phyloP scores from a whole-genome alignment of 1,140 invertebrate species.

The Platyscapa corneri region DNA sequence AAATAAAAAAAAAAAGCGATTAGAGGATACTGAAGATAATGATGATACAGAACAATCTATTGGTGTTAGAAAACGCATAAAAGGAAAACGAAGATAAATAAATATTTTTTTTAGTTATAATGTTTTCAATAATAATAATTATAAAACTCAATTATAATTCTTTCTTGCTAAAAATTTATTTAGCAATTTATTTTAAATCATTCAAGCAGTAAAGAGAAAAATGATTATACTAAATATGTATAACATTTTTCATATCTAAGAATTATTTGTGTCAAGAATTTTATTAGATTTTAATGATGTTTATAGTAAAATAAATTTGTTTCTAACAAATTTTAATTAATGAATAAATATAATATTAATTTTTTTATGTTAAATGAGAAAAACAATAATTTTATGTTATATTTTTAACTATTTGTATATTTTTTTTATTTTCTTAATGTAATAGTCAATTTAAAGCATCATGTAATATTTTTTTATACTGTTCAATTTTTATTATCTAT shows the following conservation, averaged over 20 bases:
- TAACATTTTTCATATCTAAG: constrained; percentile 51
- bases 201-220: constrained; percentile 53
- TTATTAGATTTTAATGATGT: constrained; percentile 31
- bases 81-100: constrained; percentile 73
- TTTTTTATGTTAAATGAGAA: too few species aligned
- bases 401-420: too few species aligned
- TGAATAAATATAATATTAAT: not conserved
- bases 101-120: constrained; percentile 61
- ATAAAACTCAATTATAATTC: constrained; percentile 55
- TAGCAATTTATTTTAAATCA: too few species aligned
- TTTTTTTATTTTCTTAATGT: too few species aligned
- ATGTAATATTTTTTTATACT: too few species aligned
- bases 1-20: constrained; percentile 78
- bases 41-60: constrained; percentile 86
- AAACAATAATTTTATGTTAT: too few species aligned
- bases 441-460: too few species aligned
- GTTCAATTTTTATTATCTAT: too few species aligned
- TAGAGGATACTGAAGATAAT: constrained; percentile 75
- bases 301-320: constrained; percentile 8
- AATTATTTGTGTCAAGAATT: constrained; percentile 40
- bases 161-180: constrained; percentile 53
- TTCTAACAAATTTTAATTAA: not conserved
- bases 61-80: constrained; percentile 85
- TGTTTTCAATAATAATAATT: constrained; percentile 58
- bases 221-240: constrained; percentile 51